Percentiles rank a stretch among this genome's conserved stretches.
Conservation (phyloP, 92 coral and sea anemone genomes). For the Metridium senile region DNA sequence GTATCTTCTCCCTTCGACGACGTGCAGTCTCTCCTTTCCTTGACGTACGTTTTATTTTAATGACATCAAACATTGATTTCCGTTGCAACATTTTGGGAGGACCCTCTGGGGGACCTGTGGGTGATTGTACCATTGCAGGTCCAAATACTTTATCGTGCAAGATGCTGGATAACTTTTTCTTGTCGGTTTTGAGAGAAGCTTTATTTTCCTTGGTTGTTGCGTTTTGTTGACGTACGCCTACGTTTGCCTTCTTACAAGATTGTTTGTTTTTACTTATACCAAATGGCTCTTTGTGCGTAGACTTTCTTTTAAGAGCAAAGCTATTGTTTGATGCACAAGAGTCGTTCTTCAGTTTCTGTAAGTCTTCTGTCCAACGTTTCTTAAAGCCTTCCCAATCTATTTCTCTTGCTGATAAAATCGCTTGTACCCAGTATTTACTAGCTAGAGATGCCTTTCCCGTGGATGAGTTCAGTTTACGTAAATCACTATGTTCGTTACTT, state of each 20-base stretch:
- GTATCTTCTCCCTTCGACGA: constrained; percentile 42
- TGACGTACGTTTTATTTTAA: neutral
- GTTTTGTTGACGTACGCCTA: neutral
- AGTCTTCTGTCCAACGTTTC: constrained; percentile 60
- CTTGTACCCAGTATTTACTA: constrained; percentile 13
- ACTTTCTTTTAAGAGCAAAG: neutral
- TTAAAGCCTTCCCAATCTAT: constrained; percentile 27
- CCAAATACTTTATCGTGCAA: constrained; percentile 2
- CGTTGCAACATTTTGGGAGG: neutral
- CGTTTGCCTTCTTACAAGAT: neutral
- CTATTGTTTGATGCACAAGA: constrained; percentile 4
- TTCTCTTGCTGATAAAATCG: constrained; percentile 6
- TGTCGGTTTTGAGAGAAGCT: neutral
- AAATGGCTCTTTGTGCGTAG: neutral
- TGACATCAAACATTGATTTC: neutral
- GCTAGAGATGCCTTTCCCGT: constrained; percentile 6
- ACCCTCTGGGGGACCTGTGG: neutral
- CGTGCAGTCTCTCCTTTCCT: constrained; percentile 32
- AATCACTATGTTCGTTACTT: neutral
- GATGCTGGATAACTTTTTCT: neutral
- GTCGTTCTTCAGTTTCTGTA: constrained; percentile 9
- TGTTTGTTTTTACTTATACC: neutral
- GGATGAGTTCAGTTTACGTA: neutral
- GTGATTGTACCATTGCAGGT: neutral
- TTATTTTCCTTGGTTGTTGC: neutral